Evolutionary conservation across 1,140 invertebrate species (phyloP), one percentile per base, ranked within the genome.

Genomic region (Eulimnadia texana): DNA sequence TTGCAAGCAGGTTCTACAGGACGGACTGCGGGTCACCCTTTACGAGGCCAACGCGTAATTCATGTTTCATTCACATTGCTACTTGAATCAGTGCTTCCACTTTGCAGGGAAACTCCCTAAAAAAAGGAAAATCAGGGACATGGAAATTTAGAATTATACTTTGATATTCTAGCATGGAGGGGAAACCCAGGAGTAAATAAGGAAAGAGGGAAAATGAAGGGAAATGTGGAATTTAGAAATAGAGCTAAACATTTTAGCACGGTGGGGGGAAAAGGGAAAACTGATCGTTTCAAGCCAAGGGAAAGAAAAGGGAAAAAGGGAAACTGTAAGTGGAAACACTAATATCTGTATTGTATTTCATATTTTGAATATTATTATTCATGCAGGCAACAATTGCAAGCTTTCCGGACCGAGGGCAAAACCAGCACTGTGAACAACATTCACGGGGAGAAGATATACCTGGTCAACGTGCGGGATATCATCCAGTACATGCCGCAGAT

Each of bases 401-500:
- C 33, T 13, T 33, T 57, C 16, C 25, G 33, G 25, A 11, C 55
- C 13, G 55, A 27, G n/a, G 55, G 55, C 16, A 57, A 57, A 20
- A 20, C 33, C 11, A 57, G 55, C 55, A 57, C 24, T 6, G 55
- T 57, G 13, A 57, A 27, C 19, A 57, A 27, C 33, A 20, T 33
- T 19, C 27, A 19, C 22, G 55, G 55, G 11, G 81, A 82, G 55
- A 74, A 75, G 49, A 68, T 84, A 66, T 81, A 85, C 24, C 72
- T 90, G 61, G 85, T 90, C 50, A 84, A 85, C 74, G 84, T 89
- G 60, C 80, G 83, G 62, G 85, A 84, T 73, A 82, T 90, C 57
- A 84, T 88, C 75, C 81, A 84, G 65, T 88, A 81, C 70, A 87
- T 89, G 85, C 84, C 84, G n/a, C 88, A 90, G 71, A 74, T 90